These are phyloP conservation scores for Monodelphis domestica DNA, from an alignment of 2,797 vertebrate genomes.

Conservation along the genomic window DNA sequence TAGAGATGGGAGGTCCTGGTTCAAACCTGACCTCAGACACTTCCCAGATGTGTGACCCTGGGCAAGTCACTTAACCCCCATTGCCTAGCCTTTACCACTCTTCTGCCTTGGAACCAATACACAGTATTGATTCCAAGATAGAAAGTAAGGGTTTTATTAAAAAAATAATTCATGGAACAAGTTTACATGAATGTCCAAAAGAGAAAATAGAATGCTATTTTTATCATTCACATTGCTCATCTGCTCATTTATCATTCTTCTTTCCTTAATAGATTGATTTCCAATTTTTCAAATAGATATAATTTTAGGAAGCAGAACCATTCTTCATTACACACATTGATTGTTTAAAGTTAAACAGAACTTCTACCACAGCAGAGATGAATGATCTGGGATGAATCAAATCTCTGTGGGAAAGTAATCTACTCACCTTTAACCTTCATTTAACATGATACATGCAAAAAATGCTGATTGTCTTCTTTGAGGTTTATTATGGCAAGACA, in stretches of 20 bases:
- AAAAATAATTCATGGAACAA: conserved; percentile 60
- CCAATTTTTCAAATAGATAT: conserved; percentile 63
- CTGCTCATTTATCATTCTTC: conserved; percentile 65
- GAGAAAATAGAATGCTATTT: conserved; percentile 62
- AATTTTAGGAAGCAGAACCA: conserved; percentile 64
- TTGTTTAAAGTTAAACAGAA: conserved; percentile 42
- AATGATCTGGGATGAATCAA: conserved; percentile 28
- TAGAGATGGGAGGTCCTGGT: too few relatives aligned
- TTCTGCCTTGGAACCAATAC: too few relatives aligned
- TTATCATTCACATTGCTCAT: conserved; percentile 60
- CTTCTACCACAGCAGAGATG: conserved; percentile 45
- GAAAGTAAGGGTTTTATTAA: too few relatives aligned
- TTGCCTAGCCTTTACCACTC: too few relatives aligned
- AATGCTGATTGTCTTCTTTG: conserved; percentile 8
- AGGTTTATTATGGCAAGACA: not conserved
- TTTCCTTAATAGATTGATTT: conserved; percentile 69
- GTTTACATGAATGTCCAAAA: conserved; percentile 29
- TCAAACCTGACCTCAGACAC: too few relatives aligned
- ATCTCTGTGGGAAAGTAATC: conserved; percentile 35
- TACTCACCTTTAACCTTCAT: conserved; percentile 13
- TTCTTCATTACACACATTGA: conserved; percentile 55
- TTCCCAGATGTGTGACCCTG: too few relatives aligned
- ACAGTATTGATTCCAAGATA: too few relatives aligned
- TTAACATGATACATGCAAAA: conserved; percentile 9
- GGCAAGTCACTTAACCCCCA: too few relatives aligned